Evolutionary conservation across 2,113 vertebrate genomes (phyloP), one percentile per base, ranked within the genome.

Genomic region (Charina bottae): DNA sequence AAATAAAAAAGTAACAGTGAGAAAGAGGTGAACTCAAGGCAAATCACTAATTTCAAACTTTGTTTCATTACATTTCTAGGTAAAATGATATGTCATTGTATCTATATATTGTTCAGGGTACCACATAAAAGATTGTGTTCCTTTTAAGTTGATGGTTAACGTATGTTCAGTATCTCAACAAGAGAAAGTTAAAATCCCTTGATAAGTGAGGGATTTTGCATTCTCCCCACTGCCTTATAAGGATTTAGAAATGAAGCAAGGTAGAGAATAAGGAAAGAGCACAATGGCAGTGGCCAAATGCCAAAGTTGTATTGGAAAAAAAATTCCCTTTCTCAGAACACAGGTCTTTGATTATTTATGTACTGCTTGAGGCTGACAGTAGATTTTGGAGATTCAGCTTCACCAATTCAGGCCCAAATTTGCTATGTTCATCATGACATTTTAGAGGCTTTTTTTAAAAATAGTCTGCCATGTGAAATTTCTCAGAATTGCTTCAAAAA

Each of bases 11-110:
- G 90, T 54, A 88, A 95, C 92, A 37, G 28, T 95, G 92, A 95
- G 92, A 85, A 21, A 42, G 83, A 94, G 91, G 88, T 94, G 83
- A 88, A 33, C 17, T 91, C 92, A 37, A 94, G 60, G 55, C 92
- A 96, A 94, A 92, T 83, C 72, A 93, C 89, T 94, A 83, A 90
- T 85, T 90, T 92, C 91, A 92, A 68, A 93, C 15, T 96, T 64
- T 60, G 83, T 91, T 93, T 53, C 46, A 95, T 87, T 93, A 54
- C 89, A 92, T 96, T 55, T 94, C 54, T 60, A 93, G 92, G 11
- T 95, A 89, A 95, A 95, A 93, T 87, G 88, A 94, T 89, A 93
- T 56, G 23, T 2, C 62, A 21, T 64, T 93, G 0, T 55, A 64
- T 93, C 93, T 92, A 88, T 90, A n/a, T 49, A 62, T 21, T 83